Percentiles rank a stretch among this genome's conserved stretches.
phyloP scores from a whole-genome alignment of 2,797 vertebrate species.

The Lacerta viridis region DNA sequence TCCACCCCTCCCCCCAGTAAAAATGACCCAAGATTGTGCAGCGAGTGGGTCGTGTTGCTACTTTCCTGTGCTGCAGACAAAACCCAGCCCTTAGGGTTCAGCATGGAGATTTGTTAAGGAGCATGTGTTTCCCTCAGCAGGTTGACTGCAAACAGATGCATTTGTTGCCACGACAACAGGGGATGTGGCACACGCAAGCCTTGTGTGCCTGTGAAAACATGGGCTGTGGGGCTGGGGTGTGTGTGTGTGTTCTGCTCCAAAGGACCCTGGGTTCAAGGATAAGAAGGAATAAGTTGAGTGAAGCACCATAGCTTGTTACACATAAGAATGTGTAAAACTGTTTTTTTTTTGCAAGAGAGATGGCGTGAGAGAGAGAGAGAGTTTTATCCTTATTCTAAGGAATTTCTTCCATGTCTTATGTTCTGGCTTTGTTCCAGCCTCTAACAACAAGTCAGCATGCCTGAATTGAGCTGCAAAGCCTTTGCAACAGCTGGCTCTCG shows the following conservation, averaged over 20 bases:
- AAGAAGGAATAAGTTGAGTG: neutral
- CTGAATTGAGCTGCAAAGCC: neutral
- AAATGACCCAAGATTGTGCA: neutral
- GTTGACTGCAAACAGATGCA: constrained; percentile 9
- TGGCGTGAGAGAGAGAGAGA: too few relatives aligned
- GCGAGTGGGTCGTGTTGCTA: neutral
- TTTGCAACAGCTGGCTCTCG: neutral
- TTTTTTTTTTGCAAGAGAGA: too few relatives aligned
- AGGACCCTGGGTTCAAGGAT: neutral
- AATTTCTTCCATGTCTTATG: neutral
- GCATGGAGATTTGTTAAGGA: neutral
- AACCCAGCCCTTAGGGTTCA: neutral
- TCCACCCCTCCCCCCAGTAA: too few relatives aligned
- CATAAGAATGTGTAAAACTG: too few relatives aligned
- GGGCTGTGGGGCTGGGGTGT: neutral
- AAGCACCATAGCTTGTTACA: neutral
- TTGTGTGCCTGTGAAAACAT: neutral
- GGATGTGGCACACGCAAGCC: neutral
- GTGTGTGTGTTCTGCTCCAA: neutral
- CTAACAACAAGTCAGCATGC: neutral
- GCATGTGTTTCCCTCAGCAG: neutral
- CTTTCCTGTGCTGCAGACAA: neutral
- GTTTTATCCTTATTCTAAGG: too few relatives aligned
- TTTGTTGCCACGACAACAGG: constrained; percentile 35
- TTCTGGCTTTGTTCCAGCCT: neutral